Conservation (phyloP, 2,113 vertebrate species). For the Tetrax tetrax region DNA sequence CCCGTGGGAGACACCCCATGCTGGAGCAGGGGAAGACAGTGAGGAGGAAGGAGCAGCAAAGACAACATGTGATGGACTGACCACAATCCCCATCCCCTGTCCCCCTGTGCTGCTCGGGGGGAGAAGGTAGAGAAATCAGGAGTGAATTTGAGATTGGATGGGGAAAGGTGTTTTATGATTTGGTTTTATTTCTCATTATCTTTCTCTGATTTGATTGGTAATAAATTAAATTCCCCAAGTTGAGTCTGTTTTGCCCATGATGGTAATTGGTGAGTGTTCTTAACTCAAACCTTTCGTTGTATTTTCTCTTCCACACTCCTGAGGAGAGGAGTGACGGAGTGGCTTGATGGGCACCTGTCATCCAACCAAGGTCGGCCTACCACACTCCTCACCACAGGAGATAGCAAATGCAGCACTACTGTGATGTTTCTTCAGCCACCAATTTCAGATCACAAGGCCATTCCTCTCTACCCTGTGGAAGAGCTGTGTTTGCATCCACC, state of each 20-base stretch:
- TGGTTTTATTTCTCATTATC: not conserved
- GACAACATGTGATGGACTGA: not conserved
- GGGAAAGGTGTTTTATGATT: not conserved
- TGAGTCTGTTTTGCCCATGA: accelerated
- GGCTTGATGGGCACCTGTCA: not conserved
- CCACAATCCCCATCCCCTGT: no score
- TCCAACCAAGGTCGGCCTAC: not conserved
- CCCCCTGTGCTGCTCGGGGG: accelerated
- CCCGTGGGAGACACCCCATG: no score
- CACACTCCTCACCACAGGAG: not conserved
- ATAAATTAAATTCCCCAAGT: not conserved
- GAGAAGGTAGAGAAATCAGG: not conserved
- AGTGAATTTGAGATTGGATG: not conserved
- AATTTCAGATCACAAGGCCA: not conserved
- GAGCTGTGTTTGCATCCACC: constrained; percentile 21
- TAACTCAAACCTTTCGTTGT: accelerated
- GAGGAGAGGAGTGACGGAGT: not conserved
- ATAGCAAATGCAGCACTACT: constrained; percentile 14
- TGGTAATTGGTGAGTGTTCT: not conserved
- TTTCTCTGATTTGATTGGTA: not conserved
- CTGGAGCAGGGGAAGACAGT: no score
- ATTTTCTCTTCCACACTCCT: not conserved
- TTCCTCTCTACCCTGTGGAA: not conserved
- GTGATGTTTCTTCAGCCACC: constrained; percentile 30
- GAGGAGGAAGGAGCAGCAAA: not conserved